Evolutionary conservation across 2,888 invertebrate genomes (phyloP).

Genomic region (Digitonthophagus gazella): DNA sequence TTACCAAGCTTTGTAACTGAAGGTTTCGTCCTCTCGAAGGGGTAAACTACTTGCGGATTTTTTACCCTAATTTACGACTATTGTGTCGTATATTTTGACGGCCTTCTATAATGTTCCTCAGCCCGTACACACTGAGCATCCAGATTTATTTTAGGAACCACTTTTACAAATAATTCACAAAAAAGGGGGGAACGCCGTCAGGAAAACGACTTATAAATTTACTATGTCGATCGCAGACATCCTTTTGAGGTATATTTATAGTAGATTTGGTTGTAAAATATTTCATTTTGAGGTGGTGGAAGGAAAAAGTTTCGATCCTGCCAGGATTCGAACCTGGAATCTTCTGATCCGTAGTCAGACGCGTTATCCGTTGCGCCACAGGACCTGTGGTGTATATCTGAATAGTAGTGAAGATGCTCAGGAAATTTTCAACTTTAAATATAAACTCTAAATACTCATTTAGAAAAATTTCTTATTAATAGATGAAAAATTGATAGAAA

Average conservation of each 20-base stretch:
- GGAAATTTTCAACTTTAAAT: no score
- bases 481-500: no score
- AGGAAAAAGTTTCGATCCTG: constrained; percentile 46
- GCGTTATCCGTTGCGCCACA: constrained; percentile 60
- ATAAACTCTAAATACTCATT: no score
- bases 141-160: neutral
- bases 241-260: neutral
- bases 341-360: constrained; percentile 58
- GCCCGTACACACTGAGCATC: no score
- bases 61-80: neutral
- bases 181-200: no score
- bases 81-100: neutral
- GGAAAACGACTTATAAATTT: neutral
- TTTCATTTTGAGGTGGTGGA: neutral
- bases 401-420: no score
- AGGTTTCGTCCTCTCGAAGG: neutral
- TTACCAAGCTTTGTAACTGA: neutral
- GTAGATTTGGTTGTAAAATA: neutral
- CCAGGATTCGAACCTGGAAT: constrained; percentile 58
- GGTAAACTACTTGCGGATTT: neutral
- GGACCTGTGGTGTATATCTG: constrained; percentile 44
- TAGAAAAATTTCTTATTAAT: no score
- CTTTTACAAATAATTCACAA: neutral
- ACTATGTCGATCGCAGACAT: neutral
- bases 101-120: neutral